Evolutionary conservation across 2,888 invertebrate genomes (phyloP).

Genomic region (Agrotis clavis): DNA sequence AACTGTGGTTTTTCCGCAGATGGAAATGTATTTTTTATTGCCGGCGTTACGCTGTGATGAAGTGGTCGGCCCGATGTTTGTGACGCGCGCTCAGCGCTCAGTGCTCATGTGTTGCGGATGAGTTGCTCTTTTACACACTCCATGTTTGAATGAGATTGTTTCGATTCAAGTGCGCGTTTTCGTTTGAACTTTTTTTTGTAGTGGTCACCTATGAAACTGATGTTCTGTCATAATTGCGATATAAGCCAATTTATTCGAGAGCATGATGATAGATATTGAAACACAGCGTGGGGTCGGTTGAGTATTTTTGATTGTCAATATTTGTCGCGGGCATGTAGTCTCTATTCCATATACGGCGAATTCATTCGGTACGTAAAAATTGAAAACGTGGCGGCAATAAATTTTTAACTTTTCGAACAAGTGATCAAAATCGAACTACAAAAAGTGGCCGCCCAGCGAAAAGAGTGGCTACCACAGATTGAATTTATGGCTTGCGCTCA

Average conservation of each 20-base stretch:
- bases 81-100: conserved; percentile 77
- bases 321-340: conserved; percentile 64
- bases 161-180: conserved; percentile 79
- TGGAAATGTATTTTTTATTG: conserved; percentile 90
- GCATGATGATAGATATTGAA: conserved; percentile 50
- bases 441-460: conserved; percentile 82
- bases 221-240: conserved; percentile 57
- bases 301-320: conserved; percentile 76
- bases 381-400: conserved; percentile 85
- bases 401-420: conserved; percentile 88
- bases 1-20: conserved; percentile 91
- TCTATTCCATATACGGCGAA: conserved; percentile 65
- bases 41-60: conserved; percentile 87
- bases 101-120: conserved; percentile 84
- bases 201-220: conserved; percentile 43
- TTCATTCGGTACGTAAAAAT: conserved; percentile 79
- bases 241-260: conserved; percentile 57
- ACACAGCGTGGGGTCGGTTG: conserved; percentile 38
- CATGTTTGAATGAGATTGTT: conserved; percentile 80
- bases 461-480: conserved; percentile 85
- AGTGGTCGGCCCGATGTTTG: conserved; percentile 88
- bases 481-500: conserved; percentile 85
- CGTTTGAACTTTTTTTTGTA: conserved; percentile 60
- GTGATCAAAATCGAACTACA: conserved; percentile 88
- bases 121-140: conserved; percentile 86